Evolutionary conservation across 2,113 vertebrate species (phyloP).

Genomic region (Grantiella picta): DNA sequence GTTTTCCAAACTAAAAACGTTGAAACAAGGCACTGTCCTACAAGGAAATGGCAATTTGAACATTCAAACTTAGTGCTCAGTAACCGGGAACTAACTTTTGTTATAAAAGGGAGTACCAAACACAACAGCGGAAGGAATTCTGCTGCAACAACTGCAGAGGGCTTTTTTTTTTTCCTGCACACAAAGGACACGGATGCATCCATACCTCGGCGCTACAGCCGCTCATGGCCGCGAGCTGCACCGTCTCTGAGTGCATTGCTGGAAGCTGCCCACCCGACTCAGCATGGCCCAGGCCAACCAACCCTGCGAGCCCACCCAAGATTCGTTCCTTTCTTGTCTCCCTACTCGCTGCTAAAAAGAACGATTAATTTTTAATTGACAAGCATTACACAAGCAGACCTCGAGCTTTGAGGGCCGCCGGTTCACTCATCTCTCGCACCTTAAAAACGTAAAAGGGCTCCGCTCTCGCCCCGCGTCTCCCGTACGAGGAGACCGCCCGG

Average conservation of each 20-base stretch:
- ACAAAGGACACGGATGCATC: conserved; percentile 65
- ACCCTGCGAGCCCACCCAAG: background rate
- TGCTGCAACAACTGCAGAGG: conserved; percentile 30
- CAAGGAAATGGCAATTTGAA: background rate
- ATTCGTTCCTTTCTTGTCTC: background rate
- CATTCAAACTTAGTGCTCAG: background rate
- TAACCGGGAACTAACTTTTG: background rate
- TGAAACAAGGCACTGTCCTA: background rate
- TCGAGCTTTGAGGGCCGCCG: background rate
- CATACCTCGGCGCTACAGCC: conserved; percentile 24
- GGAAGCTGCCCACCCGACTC: background rate
- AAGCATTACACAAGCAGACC: background rate
- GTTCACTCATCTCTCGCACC: background rate
- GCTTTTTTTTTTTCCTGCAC: conserved; percentile 3
- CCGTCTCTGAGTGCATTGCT: background rate
- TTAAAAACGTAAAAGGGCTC: background rate
- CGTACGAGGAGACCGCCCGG: background rate
- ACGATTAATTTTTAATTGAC: background rate
- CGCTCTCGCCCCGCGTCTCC: background rate
- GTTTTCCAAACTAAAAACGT: background rate
- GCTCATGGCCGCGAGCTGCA: background rate
- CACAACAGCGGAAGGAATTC: background rate
- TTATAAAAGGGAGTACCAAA: background rate
- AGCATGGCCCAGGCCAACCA: background rate
- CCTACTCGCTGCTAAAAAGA: background rate